Conservation (phyloP, 1,140 invertebrate genomes). For the Drosophila setifemur region DNA sequence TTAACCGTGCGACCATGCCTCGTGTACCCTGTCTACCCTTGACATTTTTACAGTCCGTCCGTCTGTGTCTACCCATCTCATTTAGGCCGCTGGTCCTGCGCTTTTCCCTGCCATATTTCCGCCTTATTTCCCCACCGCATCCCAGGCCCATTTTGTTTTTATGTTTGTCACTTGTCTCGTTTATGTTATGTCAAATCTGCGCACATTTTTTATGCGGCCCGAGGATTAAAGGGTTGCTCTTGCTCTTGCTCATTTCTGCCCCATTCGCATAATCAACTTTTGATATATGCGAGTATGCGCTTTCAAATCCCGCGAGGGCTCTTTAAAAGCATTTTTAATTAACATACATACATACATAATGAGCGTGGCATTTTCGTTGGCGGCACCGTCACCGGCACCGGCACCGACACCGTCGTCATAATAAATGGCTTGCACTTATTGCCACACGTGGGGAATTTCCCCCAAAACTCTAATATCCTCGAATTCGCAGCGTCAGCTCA, state of each 20-base stretch:
- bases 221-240: conserved; percentile 48
- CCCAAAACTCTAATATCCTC: conserved; percentile 9
- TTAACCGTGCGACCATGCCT: conserved; percentile 43
- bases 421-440: conserved; percentile 64
- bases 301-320: conserved; percentile 70
- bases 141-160: conserved; percentile 31
- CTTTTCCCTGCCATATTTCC: conserved; percentile 3
- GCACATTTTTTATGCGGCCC: conserved; percentile 59
- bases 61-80: conserved; percentile 55
- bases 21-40: conserved; percentile 52
- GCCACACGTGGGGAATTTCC: neutral
- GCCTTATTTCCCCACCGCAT: conserved; percentile 12
- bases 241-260: conserved; percentile 31
- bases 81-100: conserved; percentile 40
- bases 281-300: conserved; percentile 67
- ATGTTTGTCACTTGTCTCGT: conserved; percentile 75
- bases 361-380: conserved; percentile 53
- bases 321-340: conserved; percentile 80
- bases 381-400: no score
- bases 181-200: conserved; percentile 76
- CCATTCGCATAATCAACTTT: conserved; percentile 73
- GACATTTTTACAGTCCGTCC: conserved; percentile 67
- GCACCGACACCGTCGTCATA: no score
- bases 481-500: conserved; percentile 9
- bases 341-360: conserved; percentile 78